Evolutionary conservation across 92 coral and sea anemone genomes (phyloP).

Genomic region (Blastomussa wellsi): DNA sequence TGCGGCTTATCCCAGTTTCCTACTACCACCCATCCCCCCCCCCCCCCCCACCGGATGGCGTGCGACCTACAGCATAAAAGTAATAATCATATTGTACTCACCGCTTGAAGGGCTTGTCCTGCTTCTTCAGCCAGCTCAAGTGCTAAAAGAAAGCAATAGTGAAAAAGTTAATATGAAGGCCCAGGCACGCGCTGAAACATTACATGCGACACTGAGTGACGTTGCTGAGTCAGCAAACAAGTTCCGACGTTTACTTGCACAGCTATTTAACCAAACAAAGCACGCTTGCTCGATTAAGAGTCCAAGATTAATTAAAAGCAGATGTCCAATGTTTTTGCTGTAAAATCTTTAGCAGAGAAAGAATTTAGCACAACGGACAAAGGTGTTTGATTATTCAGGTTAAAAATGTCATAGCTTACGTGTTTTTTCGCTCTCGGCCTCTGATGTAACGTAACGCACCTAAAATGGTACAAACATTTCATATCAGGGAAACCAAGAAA

Average conservation of each 20-base stretch:
- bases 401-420: constrained; percentile 61
- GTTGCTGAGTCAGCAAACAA: too few relatives aligned
- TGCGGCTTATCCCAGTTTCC: too few relatives aligned
- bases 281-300: too few relatives aligned
- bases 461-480: constrained; percentile 16
- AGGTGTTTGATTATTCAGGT: background rate
- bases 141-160: constrained; percentile 43
- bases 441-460: constrained; percentile 78
- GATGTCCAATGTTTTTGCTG: too few relatives aligned
- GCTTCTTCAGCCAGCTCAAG: constrained; percentile 79
- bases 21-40: too few relatives aligned
- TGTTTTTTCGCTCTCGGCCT: constrained; percentile 71
- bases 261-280: too few relatives aligned
- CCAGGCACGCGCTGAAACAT: too few relatives aligned
- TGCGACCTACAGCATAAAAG: background rate
- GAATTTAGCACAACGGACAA: background rate
- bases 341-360: too few relatives aligned
- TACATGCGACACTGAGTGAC: too few relatives aligned
- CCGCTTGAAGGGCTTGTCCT: constrained; percentile 80
- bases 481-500: background rate
- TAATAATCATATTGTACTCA: constrained; percentile 29
- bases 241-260: too few relatives aligned
- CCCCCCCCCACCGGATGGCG: too few relatives aligned
- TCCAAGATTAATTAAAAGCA: too few relatives aligned
- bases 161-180: background rate